Conservation (phyloP, 2,797 vertebrate genomes). For the Tarsius wallacei region DNA sequence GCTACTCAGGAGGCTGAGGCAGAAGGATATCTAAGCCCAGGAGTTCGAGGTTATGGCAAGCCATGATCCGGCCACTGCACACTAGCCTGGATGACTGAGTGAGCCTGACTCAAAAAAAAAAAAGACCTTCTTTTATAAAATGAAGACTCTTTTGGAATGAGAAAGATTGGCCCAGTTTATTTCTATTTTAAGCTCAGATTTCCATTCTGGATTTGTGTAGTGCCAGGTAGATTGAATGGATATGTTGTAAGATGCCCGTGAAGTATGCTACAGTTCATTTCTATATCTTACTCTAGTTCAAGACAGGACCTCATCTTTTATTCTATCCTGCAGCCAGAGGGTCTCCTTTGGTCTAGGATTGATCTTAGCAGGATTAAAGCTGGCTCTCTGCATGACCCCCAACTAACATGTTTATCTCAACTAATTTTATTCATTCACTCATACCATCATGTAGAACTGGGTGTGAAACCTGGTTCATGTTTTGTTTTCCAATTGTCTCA, state of each 20-base stretch:
- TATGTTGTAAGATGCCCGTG: background rate
- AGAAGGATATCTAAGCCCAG: too few relatives aligned
- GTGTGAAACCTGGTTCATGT: too few relatives aligned
- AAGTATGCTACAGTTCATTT: background rate
- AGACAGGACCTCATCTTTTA: background rate
- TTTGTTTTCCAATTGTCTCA: too few relatives aligned
- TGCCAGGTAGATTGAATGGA: background rate
- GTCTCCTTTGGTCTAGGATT: background rate
- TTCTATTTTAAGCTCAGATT: background rate
- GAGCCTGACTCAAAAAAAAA: too few relatives aligned
- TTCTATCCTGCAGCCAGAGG: background rate
- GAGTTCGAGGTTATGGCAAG: too few relatives aligned
- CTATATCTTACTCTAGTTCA: background rate
- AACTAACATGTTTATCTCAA: background rate
- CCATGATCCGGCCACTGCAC: too few relatives aligned
- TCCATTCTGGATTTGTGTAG: background rate
- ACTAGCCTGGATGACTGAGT: too few relatives aligned
- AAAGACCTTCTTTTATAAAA: background rate
- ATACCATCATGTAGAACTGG: background rate
- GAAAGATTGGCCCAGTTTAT: background rate
- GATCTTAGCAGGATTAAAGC: background rate
- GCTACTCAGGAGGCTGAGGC: too few relatives aligned
- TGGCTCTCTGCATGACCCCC: background rate
- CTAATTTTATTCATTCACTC: background rate
- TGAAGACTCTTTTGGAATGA: background rate